phyloP scores from a whole-genome alignment of 2,797 vertebrate genomes.

The Ptychadena robeensis region DNA sequence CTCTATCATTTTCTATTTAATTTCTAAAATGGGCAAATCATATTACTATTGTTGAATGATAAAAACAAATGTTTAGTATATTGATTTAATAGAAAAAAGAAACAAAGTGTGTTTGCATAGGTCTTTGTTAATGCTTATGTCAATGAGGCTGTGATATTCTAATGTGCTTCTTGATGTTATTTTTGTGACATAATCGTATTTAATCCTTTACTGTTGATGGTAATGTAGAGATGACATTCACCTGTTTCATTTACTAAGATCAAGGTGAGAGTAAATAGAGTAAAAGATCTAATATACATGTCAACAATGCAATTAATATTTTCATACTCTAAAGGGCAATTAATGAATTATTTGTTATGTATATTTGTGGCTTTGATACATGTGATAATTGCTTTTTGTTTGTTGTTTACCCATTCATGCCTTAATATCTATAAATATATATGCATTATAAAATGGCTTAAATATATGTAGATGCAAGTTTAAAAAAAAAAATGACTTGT shows the following conservation, averaged over 20 bases:
- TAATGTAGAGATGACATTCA: slow-evolving; percentile 36
- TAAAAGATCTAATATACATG: slow-evolving; percentile 47
- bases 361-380: slow-evolving; percentile 33
- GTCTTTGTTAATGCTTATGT: slow-evolving; percentile 18
- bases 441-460: too few species aligned
- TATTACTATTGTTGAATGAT: not conserved
- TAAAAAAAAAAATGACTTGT: too few species aligned
- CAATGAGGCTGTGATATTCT: slow-evolving; percentile 29
- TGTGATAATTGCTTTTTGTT: slow-evolving; percentile 22
- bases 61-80: not conserved
- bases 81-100: not conserved
- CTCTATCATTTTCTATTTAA: too few species aligned
- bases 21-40: not conserved
- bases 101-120: slow-evolving; percentile 7
- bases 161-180: slow-evolving; percentile 19
- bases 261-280: slow-evolving; percentile 41
- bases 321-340: slow-evolving; percentile 12
- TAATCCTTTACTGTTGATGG: slow-evolving; percentile 12
- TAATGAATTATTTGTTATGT: slow-evolving; percentile 25
- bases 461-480: too few species aligned
- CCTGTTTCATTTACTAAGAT: slow-evolving; percentile 58
- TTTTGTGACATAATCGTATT: slow-evolving; percentile 18
- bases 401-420: slow-evolving; percentile 11
- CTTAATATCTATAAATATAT: not conserved
- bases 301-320: slow-evolving; percentile 19